phyloP scores from a whole-genome alignment of 2,888 invertebrate species.

The Hirtodrosophila alboralis region DNA sequence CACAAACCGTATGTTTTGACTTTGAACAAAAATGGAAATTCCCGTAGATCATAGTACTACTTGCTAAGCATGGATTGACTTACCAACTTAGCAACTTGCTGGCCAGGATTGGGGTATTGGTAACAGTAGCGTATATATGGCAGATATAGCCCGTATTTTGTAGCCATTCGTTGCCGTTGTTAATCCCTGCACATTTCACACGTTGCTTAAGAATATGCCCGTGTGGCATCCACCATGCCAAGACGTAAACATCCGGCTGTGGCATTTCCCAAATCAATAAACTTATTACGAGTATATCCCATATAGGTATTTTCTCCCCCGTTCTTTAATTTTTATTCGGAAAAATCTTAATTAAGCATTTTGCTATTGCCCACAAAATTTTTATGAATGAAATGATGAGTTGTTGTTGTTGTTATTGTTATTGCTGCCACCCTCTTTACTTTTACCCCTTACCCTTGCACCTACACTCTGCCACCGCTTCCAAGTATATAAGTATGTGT shows the following conservation, averaged over 20 bases:
- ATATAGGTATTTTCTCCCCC: too few relatives aligned
- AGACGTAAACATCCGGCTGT: slow-evolving; percentile 71
- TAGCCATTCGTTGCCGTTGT: slow-evolving; percentile 20
- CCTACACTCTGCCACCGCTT: too few relatives aligned
- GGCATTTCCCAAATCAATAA: slow-evolving; percentile 76
- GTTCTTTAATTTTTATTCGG: slow-evolving; percentile 59
- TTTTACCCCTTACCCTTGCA: neutral
- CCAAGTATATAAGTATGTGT: too few relatives aligned
- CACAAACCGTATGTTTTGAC: slow-evolving; percentile 76
- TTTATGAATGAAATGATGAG: slow-evolving; percentile 66
- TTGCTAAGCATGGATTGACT: slow-evolving; percentile 73
- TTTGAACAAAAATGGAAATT: slow-evolving; percentile 48
- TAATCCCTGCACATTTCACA: slow-evolving; percentile 66
- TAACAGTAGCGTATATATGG: slow-evolving; percentile 2
- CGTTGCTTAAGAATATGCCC: slow-evolving; percentile 58
- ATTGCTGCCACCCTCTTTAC: neutral
- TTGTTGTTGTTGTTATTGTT: slow-evolving; percentile 1
- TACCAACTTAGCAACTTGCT: slow-evolving; percentile 75
- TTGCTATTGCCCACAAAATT: slow-evolving; percentile 33
- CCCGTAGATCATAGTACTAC: slow-evolving; percentile 36
- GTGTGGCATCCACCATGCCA: slow-evolving; percentile 40
- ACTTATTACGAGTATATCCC: slow-evolving; percentile 57
- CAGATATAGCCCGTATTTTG: too few relatives aligned
- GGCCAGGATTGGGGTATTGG: slow-evolving; percentile 39
- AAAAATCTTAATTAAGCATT: slow-evolving; percentile 72